Conservation (phyloP, 2,113 vertebrate genomes). For the Prionailurus viverrinus region DNA sequence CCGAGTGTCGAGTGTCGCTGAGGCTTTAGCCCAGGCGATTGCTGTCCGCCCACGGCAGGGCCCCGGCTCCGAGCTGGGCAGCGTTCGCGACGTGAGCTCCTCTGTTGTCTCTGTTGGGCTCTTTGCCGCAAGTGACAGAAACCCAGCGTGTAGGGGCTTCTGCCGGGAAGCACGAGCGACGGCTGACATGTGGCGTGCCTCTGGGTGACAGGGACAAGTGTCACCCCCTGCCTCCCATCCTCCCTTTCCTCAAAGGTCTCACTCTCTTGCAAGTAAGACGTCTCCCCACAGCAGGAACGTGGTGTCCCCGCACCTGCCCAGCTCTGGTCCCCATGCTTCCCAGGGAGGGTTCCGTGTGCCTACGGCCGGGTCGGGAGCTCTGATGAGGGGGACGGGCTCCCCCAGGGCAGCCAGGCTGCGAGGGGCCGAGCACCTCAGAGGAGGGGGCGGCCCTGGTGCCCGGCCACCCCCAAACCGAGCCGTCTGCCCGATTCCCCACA, state of each 20-base stretch:
- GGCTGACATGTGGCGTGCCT: neutral
- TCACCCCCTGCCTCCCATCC: neutral
- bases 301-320: neutral
- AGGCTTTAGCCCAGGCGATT: too few species aligned
- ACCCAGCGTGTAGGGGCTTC: too few species aligned
- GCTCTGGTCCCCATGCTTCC: neutral
- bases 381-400: neutral
- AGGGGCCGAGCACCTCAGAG: neutral
- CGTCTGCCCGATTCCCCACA: accelerated
- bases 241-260: too few species aligned
- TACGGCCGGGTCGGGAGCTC: accelerated
- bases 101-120: too few species aligned
- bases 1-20: too few species aligned
- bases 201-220: neutral
- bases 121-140: too few species aligned
- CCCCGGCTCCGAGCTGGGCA: too few species aligned
- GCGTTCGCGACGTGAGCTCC: too few species aligned
- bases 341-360: neutral
- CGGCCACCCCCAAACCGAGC: neutral
- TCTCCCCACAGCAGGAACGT: neutral
- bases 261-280: too few species aligned
- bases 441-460: neutral
- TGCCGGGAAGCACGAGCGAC: too few species aligned
- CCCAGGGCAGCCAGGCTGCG: neutral
- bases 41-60: too few species aligned